Conservation (phyloP, 2,113 vertebrate species). For the Nansenia antarctica region DNA sequence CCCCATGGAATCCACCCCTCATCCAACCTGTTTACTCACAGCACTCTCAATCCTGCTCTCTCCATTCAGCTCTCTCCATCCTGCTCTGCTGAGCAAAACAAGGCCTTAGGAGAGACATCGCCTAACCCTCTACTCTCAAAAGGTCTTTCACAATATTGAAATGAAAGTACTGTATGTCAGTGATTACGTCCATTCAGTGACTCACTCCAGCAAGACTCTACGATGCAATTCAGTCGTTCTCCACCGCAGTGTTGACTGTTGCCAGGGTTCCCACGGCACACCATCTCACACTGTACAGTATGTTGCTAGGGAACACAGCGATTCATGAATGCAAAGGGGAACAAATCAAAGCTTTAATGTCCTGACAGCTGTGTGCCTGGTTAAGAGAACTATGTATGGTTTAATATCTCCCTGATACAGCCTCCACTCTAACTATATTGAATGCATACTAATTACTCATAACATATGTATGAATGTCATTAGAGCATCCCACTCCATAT, state of each 20-base stretch:
- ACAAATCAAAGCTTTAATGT: conserved; percentile 52
- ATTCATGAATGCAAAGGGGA: conserved; percentile 53
- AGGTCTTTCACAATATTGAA: conserved; percentile 22
- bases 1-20: too few relatives aligned
- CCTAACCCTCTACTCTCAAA: background rate
- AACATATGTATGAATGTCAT: background rate
- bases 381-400: conserved; percentile 26
- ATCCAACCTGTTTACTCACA: too few relatives aligned
- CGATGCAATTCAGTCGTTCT: conserved; percentile 29
- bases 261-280: conserved; percentile 7
- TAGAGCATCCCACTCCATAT: background rate
- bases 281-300: conserved; percentile 17
- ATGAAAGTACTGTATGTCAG: conserved; percentile 39
- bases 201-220: conserved; percentile 6
- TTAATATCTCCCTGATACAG: background rate
- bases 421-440: background rate
- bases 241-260: conserved; percentile 5
- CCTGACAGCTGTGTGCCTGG: conserved; percentile 33
- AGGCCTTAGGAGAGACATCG: too few relatives aligned
- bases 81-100: too few relatives aligned
- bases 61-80: too few relatives aligned
- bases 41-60: too few relatives aligned
- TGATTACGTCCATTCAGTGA: conserved; percentile 38
- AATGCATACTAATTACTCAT: conserved; percentile 3
- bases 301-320: conserved; percentile 72